phyloP scores from a whole-genome alignment of 2,797 vertebrate genomes.

The Sarcoramphus papa region DNA sequence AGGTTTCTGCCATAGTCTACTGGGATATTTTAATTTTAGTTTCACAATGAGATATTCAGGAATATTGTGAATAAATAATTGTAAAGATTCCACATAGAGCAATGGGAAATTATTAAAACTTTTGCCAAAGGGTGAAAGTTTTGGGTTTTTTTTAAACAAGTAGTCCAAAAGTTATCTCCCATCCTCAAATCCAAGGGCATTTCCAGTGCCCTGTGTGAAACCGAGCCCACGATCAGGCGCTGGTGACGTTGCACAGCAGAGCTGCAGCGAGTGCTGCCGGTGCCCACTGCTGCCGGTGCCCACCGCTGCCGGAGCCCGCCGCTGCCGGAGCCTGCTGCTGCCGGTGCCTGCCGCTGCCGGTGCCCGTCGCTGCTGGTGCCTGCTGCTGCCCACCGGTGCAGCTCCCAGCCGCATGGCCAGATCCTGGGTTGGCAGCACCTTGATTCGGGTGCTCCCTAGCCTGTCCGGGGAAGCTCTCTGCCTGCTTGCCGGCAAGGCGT shows the following conservation, averaged over 20 bases:
- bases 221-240: rapidly evolving
- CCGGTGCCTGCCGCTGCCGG: background rate
- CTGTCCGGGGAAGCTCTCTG: background rate
- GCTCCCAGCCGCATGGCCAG: background rate
- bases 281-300: background rate
- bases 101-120: background rate
- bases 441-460: background rate
- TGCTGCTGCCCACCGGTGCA: no score
- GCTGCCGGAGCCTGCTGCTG: no score
- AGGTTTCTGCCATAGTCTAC: background rate
- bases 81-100: background rate
- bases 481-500: background rate
- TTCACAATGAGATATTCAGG: background rate
- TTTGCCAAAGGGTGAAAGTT: background rate
- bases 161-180: background rate
- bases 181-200: background rate
- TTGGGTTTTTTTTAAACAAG: background rate
- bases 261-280: background rate
- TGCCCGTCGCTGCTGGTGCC: background rate
- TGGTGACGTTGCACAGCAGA: background rate
- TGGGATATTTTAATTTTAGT: constrained; percentile 36
- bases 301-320: background rate
- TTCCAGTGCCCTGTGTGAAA: background rate
- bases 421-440: background rate
- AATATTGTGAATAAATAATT: constrained; percentile 9